Evolutionary conservation across 2,797 vertebrate genomes (phyloP).

Genomic region (Hyperoplus immaculatus): DNA sequence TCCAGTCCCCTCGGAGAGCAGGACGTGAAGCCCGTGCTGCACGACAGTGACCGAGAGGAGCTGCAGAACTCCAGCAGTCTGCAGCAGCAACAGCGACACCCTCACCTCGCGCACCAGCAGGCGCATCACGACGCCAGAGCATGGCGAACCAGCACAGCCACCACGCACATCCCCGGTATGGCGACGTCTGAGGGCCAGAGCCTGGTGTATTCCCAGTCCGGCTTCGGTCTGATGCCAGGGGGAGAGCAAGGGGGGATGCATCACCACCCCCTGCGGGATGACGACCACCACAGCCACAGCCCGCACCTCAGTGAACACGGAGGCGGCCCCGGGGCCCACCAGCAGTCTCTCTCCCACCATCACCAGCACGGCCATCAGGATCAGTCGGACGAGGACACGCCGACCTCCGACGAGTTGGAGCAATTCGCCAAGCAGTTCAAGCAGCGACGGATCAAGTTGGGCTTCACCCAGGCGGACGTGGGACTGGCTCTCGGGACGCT

Average conservation of each 20-base stretch:
- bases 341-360: conserved; percentile 79
- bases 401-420: conserved; percentile 98
- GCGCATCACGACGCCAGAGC: conserved; percentile 90
- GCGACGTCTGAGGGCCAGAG: conserved; percentile 92
- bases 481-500: conserved; percentile 94
- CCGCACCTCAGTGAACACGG: conserved; percentile 90
- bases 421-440: conserved; percentile 99
- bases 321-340: conserved; percentile 84
- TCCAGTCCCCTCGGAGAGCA: conserved; percentile 93
- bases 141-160: conserved; percentile 89
- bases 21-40: conserved; percentile 95
- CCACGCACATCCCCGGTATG: conserved; percentile 94
- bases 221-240: conserved; percentile 90
- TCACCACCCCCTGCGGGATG: conserved; percentile 87
- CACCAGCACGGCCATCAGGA: conserved; percentile 91
- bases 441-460: conserved; percentile 96
- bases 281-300: conserved; percentile 90
- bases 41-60: conserved; percentile 92
- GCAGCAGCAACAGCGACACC: conserved; percentile 88
- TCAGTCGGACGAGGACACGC: conserved; percentile 98
- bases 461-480: conserved; percentile 97
- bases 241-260: conserved; percentile 90
- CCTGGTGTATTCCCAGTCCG: conserved; percentile 91
- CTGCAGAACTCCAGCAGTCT: conserved; percentile 87
- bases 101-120: conserved; percentile 93